Conservation (phyloP, 2,888 invertebrate species). For the Melolontha melolontha region DNA sequence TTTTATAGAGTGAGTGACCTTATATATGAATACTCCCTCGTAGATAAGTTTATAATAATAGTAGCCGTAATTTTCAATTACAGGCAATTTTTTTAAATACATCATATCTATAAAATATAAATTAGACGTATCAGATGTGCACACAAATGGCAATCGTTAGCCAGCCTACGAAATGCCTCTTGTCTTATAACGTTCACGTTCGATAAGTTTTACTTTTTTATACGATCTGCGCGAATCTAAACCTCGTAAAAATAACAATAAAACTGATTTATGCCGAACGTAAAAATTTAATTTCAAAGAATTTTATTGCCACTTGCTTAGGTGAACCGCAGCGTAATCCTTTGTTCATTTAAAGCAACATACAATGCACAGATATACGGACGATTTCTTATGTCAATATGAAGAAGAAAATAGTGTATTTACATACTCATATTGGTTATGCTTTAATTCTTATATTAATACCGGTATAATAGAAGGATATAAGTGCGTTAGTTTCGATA, state of each 20-base stretch:
- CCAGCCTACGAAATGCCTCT: constrained; percentile 3
- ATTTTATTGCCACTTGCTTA: constrained; percentile 42
- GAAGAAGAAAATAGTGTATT: not conserved
- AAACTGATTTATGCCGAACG: constrained; percentile 43
- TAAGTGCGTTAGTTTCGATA: too few relatives aligned
- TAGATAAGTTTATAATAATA: too few relatives aligned
- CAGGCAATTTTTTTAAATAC: too few relatives aligned
- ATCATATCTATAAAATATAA: too few relatives aligned
- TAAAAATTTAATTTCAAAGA: constrained; percentile 43
- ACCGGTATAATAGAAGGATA: too few relatives aligned
- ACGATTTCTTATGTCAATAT: not conserved
- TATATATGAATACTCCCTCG: too few relatives aligned
- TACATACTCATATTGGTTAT: not conserved
- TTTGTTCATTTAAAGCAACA: constrained; percentile 35
- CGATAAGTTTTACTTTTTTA: constrained; percentile 33
- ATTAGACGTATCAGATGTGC: not conserved
- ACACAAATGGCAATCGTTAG: not conserved
- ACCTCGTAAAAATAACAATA: constrained; percentile 43
- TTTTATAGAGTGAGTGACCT: too few relatives aligned
- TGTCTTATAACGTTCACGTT: constrained; percentile 39
- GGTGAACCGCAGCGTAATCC: constrained; percentile 35
- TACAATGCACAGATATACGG: constrained; percentile 1
- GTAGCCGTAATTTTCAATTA: too few relatives aligned
- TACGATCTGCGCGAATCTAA: constrained; percentile 41
- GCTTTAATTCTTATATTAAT: too few relatives aligned